Evolutionary conservation across 1,140 invertebrate species (phyloP).

Genomic region (Eupristina koningsbergeri): DNA sequence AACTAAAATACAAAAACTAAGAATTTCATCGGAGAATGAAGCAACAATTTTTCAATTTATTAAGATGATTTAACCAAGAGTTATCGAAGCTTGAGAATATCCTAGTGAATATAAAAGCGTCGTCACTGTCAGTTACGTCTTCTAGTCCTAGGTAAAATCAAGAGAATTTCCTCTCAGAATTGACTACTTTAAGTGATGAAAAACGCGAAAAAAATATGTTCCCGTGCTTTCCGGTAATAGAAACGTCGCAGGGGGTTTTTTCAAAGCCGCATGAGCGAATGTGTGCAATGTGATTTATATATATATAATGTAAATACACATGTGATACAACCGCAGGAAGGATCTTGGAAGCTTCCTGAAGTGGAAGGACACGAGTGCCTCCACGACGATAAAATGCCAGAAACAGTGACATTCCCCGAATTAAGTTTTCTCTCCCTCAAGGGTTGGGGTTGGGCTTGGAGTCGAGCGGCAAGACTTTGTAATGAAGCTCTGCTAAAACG

Average conservation of each 20-base stretch:
- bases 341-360: conserved; percentile 7
- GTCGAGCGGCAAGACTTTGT: no score
- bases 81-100: not conserved
- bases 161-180: not conserved
- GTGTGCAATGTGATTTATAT: not conserved
- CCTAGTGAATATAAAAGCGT: conserved; percentile 21
- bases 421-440: conserved; percentile 39
- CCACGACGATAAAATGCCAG: conserved; percentile 43
- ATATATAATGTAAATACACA: no score
- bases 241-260: conserved; percentile 23
- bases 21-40: not conserved
- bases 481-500: not conserved
- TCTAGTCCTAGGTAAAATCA: not conserved
- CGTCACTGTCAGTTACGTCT: conserved; percentile 29
- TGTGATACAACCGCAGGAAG: conserved; percentile 6
- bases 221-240: conserved; percentile 26
- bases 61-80: not conserved
- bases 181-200: conserved; percentile 4
- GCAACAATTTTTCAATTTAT: conserved; percentile 7
- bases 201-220: not conserved
- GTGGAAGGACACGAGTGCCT: not conserved
- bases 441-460: not conserved
- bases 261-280: not conserved
- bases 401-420: conserved; percentile 48
- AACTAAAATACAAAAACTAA: not conserved